phyloP scores from a whole-genome alignment of 1,140 invertebrate genomes.

The Xylocopa sonorina region DNA sequence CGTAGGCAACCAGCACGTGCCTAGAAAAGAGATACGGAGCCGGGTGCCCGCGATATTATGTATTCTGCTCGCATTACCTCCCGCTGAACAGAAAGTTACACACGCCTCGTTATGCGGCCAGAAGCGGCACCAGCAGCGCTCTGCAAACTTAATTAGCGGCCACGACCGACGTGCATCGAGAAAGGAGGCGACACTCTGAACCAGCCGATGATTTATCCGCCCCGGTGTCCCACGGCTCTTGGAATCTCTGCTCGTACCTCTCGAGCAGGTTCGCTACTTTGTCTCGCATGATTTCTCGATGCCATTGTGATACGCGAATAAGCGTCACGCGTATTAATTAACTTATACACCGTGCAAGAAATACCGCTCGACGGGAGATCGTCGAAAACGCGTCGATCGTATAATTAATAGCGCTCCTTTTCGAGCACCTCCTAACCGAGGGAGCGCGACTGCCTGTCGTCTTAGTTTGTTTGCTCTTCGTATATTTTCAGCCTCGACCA shows the following conservation, averaged over 20 bases:
- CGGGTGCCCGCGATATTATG: constrained; percentile 59
- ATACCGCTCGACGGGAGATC: not conserved
- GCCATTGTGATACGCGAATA: too few relatives aligned
- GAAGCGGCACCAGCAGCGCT: constrained; percentile 43
- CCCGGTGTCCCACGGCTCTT: not conserved
- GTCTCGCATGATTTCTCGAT: too few relatives aligned
- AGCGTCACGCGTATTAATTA: too few relatives aligned
- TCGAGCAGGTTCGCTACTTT: not conserved
- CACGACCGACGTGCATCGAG: constrained; percentile 24
- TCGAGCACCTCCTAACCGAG: not conserved
- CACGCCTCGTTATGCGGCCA: constrained; percentile 56
- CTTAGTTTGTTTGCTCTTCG: constrained; percentile 1
- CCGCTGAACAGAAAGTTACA: constrained; percentile 66
- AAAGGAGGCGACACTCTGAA: constrained; percentile 44
- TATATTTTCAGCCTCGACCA: not conserved
- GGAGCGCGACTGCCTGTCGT: not conserved
- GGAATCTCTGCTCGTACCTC: constrained; percentile 28
- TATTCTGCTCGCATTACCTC: constrained; percentile 63
- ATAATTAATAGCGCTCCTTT: not conserved
- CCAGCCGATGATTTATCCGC: constrained; percentile 46
- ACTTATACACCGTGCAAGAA: too few relatives aligned
- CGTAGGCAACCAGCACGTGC: constrained; percentile 36
- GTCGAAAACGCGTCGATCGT: not conserved
- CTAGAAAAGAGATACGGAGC: constrained; percentile 37
- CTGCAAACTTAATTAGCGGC: constrained; percentile 67